Percentiles rank a stretch among this genome's conserved stretches.
These are phyloP conservation scores for Actinemys pallida DNA, from an alignment of 2,113 vertebrate species.

Conservation along the genomic window DNA sequence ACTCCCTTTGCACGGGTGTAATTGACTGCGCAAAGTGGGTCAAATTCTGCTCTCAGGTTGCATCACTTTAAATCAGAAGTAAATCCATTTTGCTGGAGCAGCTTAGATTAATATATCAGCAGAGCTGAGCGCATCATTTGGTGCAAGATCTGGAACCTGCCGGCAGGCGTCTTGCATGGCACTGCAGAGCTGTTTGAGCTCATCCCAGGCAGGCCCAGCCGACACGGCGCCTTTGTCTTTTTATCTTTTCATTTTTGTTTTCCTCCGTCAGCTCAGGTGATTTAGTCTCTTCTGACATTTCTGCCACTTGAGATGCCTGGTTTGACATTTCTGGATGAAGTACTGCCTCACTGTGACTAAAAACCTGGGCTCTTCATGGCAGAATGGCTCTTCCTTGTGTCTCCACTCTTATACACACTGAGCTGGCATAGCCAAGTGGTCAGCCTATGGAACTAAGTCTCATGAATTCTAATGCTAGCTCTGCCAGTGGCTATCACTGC, in stretches of 20 bases:
- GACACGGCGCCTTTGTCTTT: background rate
- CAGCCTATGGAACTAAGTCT: background rate
- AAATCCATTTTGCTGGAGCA: background rate
- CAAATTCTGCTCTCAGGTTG: background rate
- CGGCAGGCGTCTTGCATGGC: background rate
- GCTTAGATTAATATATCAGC: background rate
- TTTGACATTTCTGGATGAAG: fast-evolving
- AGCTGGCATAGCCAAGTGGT: fast-evolving
- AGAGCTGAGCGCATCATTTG: background rate
- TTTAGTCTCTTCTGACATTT: background rate
- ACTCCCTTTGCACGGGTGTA: background rate
- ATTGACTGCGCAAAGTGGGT: background rate
- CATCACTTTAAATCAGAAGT: background rate
- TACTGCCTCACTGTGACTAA: background rate
- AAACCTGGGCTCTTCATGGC: background rate
- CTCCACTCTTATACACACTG: fast-evolving
- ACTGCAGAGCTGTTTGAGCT: background rate
- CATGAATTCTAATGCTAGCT: background rate
- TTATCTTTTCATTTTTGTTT: background rate
- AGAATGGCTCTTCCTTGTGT: background rate
- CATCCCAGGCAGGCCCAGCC: background rate
- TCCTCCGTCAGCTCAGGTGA: fast-evolving
- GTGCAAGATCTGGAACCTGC: background rate
- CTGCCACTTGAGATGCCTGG: fast-evolving
- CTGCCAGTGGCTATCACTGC: background rate